Evolutionary conservation across 1,140 invertebrate species (phyloP), one percentile per base, ranked within the genome.

Genomic region (Drosophila lini): DNA sequence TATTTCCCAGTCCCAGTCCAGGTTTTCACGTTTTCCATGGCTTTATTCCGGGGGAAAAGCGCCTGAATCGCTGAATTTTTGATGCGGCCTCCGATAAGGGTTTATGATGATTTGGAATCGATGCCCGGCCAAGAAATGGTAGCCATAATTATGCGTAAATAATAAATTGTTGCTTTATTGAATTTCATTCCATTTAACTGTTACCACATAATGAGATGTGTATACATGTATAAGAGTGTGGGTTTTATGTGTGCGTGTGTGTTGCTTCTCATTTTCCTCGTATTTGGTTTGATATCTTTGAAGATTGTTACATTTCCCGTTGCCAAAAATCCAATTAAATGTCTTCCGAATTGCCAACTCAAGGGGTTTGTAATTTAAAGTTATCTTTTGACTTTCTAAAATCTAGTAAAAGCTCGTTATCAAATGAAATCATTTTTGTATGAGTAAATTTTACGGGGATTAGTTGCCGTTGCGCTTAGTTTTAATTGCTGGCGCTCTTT

Each of bases 101-200:
- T 2, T 38, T 8, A 52, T 36, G 34, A 36, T 50, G 8, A 52
- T 65, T 52, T 36, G 25, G 13, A 11, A 63, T 34, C 47, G n/a
- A 41, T 11, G 28, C 15, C 19, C 15, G 31, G 45, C 32, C 62
- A 65, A 67, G 34, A 32, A 36, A 5, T 41, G 40, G 3, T 6
- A 19, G 10, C 47, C 47, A 34, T 69, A 61, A 53, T 82, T 83
- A 71, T 80, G 81, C 81, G 81, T 84, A 84, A 84, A 84, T 84
- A 84, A 84, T 84, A 84, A 69, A 73, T 84, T 48, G 69, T 84
- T 80, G 81, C 78, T 84, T 84, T 84, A 84, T 84, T 84, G 61
- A 84, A 85, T 85, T 84, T 85, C 81, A 85, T 85, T 84, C 69
- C 78, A 85, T 85, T 84, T 84, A 80, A 84, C 78, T 85, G 59